A percentile compares a stretch with the other conserved stretches of the same genome.
phyloP scores from a whole-genome alignment of 2,888 invertebrate genomes.

The Meandrusa payeni region DNA sequence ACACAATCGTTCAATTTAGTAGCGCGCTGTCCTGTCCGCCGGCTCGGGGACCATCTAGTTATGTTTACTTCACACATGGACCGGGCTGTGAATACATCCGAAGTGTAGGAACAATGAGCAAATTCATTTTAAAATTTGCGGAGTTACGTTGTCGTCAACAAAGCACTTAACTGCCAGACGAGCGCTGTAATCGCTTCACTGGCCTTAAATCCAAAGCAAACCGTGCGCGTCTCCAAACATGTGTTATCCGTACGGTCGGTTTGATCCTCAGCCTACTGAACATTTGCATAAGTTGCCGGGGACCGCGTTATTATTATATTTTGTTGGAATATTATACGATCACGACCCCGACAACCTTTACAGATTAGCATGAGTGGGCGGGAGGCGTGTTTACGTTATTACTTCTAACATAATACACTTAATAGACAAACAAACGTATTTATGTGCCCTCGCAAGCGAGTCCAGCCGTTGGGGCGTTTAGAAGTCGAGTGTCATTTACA shows the following conservation, averaged over 20 bases:
- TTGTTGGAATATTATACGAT: conserved; percentile 1
- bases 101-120: no score
- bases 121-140: no score
- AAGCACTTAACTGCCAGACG: not conserved
- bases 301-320: conserved; percentile 3
- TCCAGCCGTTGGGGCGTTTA: no score
- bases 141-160: no score
- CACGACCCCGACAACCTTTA: not conserved
- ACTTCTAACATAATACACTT: not conserved
- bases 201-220: conserved; percentile 6
- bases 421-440: no score
- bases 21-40: no score
- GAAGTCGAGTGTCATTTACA: no score
- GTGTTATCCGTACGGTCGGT: not conserved
- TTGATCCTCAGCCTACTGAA: conserved; percentile 3
- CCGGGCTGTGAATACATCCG: no score
- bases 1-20: no score
- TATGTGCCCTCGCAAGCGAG: no score
- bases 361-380: not conserved
- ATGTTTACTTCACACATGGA: no score
- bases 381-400: not conserved
- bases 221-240: not conserved
- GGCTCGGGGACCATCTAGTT: no score
- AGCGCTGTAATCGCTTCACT: conserved; percentile 2
- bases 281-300: conserved; percentile 15